Evolutionary conservation across 2,797 vertebrate genomes (phyloP).

Genomic region (Enteromius fasciolatus): DNA sequence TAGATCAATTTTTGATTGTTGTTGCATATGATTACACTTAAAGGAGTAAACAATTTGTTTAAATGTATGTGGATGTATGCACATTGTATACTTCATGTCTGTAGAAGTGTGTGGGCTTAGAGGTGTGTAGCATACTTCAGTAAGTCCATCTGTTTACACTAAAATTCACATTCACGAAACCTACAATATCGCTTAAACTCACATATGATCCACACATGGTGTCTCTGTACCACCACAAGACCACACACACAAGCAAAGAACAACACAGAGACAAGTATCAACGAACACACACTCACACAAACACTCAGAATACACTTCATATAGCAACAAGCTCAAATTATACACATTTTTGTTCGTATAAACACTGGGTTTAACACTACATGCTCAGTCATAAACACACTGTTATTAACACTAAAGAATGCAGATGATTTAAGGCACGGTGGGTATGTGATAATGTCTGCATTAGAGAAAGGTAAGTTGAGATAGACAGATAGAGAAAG

Average conservation of each 20-base stretch:
- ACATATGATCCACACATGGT: slow-evolving; percentile 73
- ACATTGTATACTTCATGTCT: slow-evolving; percentile 3
- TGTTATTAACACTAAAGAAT: slow-evolving; percentile 14
- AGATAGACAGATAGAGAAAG: neutral
- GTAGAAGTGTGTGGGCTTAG: slow-evolving; percentile 50
- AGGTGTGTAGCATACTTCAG: slow-evolving; percentile 56
- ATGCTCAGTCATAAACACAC: slow-evolving; percentile 28
- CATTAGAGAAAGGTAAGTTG: slow-evolving; percentile 32
- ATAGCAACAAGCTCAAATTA: neutral
- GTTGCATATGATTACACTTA: neutral
- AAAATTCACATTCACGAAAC: slow-evolving; percentile 64
- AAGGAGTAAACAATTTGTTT: neutral
- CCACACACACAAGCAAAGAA: slow-evolving; percentile 41
- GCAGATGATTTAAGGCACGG: neutral
- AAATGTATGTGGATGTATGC: neutral
- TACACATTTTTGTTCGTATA: neutral
- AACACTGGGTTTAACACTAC: slow-evolving; percentile 7
- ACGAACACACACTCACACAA: slow-evolving; percentile 9
- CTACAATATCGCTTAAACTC: slow-evolving; percentile 63
- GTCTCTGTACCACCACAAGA: slow-evolving; percentile 58
- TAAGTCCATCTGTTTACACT: slow-evolving; percentile 64
- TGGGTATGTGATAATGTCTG: neutral
- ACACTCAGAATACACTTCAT: neutral
- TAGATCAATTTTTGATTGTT: neutral
- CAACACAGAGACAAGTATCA: neutral